phyloP scores from a whole-genome alignment of 2,113 vertebrate species.

The Menura novaehollandiae region DNA sequence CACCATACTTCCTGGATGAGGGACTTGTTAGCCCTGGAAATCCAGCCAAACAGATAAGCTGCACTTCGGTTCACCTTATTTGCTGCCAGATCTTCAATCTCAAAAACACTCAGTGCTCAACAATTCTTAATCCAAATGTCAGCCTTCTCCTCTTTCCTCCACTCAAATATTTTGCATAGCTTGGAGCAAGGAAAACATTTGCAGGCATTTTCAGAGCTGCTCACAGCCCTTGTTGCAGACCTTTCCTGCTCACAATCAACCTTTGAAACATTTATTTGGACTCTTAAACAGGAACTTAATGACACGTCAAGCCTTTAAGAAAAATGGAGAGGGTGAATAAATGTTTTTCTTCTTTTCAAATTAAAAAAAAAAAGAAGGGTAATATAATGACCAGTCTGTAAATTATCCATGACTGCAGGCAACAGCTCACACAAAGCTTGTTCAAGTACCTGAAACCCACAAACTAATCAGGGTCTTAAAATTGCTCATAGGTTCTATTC shows the following conservation, averaged over 20 bases:
- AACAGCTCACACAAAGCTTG: neutral
- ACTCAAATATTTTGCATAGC: neutral
- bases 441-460: neutral
- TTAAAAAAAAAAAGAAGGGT: neutral
- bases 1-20: neutral
- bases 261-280: neutral
- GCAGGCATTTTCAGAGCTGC: neutral
- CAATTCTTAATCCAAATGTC: slow-evolving; percentile 8
- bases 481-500: neutral
- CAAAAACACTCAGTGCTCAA: neutral
- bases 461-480: neutral
- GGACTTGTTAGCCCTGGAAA: neutral
- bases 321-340: neutral
- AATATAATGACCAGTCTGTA: neutral
- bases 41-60: slow-evolving; percentile 24
- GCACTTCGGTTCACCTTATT: neutral
- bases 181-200: neutral
- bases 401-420: neutral
- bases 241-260: neutral
- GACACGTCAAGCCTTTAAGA: neutral
- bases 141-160: neutral
- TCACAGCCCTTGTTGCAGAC: neutral
- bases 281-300: neutral
- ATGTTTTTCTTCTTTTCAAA: neutral
- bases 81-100: neutral